Percentiles rank a stretch among this genome's conserved stretches.
phyloP scores from a whole-genome alignment of 37 sponge, comb jelly and placozoan genomes.

The Chondrilla cf. caribensis region DNA sequence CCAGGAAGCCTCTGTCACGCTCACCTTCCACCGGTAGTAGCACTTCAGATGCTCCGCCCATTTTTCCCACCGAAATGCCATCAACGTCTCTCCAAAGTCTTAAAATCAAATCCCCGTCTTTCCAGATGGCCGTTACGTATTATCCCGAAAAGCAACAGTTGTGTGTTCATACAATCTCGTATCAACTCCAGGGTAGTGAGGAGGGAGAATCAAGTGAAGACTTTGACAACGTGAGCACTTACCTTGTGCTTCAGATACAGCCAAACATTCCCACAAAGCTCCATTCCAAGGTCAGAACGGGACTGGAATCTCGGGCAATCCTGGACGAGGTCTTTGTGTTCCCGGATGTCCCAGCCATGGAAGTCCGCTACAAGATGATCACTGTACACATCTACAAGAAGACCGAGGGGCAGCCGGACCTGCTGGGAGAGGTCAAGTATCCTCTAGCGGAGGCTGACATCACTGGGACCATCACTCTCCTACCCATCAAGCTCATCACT shows the following conservation, averaged over 20 bases:
- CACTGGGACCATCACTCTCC: conserved; percentile 30
- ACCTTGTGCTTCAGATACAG: conserved; percentile 46
- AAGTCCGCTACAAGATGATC: conserved; percentile 30
- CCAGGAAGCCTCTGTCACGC: no score
- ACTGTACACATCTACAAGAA: conserved; percentile 24
- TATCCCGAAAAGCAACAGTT: conserved; percentile 11
- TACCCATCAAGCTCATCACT: background rate
- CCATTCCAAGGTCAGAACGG: conserved; percentile 45
- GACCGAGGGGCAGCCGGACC: background rate
- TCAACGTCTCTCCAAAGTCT: no score
- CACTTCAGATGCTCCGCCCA: no score
- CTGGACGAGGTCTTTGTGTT: conserved; percentile 73
- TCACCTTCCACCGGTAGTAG: no score
- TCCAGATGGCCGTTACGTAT: conserved; percentile 5
- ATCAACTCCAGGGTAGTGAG: conserved; percentile 31
- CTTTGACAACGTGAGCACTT: conserved; percentile 15
- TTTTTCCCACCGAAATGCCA: no score
- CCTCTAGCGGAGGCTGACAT: conserved; percentile 50
- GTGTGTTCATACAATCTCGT: conserved; percentile 11
- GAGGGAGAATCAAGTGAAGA: background rate
- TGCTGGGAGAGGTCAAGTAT: conserved; percentile 43
- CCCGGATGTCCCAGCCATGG: conserved; percentile 16
- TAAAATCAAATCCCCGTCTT: background rate
- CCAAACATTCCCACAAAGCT: conserved; percentile 41
- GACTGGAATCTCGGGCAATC: background rate